A percentile compares a stretch with the other conserved stretches of the same genome.
Conservation (phyloP, 2,888 invertebrate species). For the Apamea sordens region DNA sequence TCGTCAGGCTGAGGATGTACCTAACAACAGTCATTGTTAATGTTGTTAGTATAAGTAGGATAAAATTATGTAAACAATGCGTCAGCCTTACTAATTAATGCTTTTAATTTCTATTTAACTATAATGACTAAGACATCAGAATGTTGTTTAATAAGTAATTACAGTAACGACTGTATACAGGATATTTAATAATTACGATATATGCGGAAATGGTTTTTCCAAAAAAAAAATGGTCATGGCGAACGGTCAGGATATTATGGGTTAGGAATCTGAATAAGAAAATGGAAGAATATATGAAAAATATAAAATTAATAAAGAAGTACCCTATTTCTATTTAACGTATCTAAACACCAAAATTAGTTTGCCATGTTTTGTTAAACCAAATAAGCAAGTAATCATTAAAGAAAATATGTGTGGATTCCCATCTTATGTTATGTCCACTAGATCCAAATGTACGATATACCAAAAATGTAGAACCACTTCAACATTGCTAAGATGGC, state of each 20-base stretch:
- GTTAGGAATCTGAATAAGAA: not conserved
- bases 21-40: constrained; percentile 18
- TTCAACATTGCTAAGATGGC: constrained; percentile 26
- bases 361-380: not conserved
- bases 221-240: too few relatives aligned
- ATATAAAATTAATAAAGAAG: not conserved
- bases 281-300: not conserved
- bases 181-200: not conserved
- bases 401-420: not conserved
- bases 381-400: not conserved
- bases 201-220: not conserved
- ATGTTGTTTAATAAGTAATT: constrained; percentile 38
- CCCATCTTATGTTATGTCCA: not conserved
- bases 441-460: not conserved
- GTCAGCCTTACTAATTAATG: constrained; percentile 58
- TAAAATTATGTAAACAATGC: constrained; percentile 57
- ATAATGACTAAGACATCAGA: constrained; percentile 45
- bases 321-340: not conserved
- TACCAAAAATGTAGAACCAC: not conserved
- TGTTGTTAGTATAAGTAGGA: constrained; percentile 33
- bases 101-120: constrained; percentile 50
- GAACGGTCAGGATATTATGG: not conserved
- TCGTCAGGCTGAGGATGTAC: constrained; percentile 22
- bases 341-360: not conserved
- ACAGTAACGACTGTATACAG: constrained; percentile 34